A percentile compares a stretch with the other conserved stretches of the same genome.
phyloP scores from a whole-genome alignment of 1,140 invertebrate genomes.

The Chymomyza costata region DNA sequence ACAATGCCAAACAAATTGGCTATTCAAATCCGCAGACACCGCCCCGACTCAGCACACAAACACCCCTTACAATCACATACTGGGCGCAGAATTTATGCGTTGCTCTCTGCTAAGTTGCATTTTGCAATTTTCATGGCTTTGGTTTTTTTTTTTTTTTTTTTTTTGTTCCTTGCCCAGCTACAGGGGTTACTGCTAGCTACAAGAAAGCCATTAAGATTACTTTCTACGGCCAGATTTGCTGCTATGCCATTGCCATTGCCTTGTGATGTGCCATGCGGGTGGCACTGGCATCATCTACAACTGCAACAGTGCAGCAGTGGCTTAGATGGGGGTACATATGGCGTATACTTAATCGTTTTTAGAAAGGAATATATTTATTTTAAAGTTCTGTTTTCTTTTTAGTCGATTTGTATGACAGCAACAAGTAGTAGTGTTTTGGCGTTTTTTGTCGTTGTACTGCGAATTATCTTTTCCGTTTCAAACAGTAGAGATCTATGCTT shows the following conservation, averaged over 20 bases:
- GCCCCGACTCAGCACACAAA: constrained; percentile 12
- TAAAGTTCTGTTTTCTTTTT: no score
- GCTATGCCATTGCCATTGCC: not conserved
- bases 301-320: no score
- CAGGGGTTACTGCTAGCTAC: constrained; percentile 25
- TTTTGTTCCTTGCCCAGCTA: constrained; percentile 32
- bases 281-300: no score
- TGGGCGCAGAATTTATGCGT: constrained; percentile 62
- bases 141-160: constrained; percentile 13
- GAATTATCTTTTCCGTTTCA: no score
- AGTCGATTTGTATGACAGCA: no score
- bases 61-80: constrained; percentile 5
- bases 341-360: no score
- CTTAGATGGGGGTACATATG: no score
- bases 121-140: constrained; percentile 68
- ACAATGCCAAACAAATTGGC: constrained; percentile 72
- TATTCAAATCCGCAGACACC: constrained; percentile 67
- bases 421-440: no score
- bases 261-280: constrained; percentile 18
- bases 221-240: constrained; percentile 60
- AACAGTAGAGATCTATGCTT: no score
- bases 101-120: constrained; percentile 55
- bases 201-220: constrained; percentile 72
- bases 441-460: no score
- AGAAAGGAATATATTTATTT: no score